phyloP scores from a whole-genome alignment of 1,140 invertebrate species.

The Euura lappo region DNA sequence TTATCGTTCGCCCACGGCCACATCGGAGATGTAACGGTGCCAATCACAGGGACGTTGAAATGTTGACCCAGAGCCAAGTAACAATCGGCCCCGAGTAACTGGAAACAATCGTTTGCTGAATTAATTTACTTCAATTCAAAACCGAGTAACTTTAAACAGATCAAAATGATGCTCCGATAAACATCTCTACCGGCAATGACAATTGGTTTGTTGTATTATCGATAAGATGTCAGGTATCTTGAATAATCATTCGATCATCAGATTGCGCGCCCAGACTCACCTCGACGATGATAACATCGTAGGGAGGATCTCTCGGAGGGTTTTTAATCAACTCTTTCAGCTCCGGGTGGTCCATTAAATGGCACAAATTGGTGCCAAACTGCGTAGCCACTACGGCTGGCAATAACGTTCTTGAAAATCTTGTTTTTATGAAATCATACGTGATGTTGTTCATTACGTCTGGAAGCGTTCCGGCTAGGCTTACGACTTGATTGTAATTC shows the following conservation, averaged over 20 bases:
- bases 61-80: no score
- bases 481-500: no score
- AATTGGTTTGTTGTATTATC: conserved; percentile 24
- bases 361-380: conserved; percentile 1
- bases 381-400: no score
- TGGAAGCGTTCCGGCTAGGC: conserved; percentile 13
- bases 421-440: conserved; percentile 11
- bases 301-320: no score
- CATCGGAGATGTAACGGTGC: neutral
- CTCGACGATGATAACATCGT: no score
- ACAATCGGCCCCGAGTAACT: conserved; percentile 7
- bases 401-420: conserved; percentile 26
- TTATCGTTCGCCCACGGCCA: neutral
- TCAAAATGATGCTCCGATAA: conserved; percentile 16
- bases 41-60: neutral
- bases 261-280: neutral
- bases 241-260: conserved; percentile 24
- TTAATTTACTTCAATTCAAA: no score
- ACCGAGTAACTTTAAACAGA: conserved; percentile 15
- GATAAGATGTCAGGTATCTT: conserved; percentile 27
- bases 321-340: no score
- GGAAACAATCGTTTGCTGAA: conserved; percentile 7
- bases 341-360: no score
- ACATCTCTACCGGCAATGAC: conserved; percentile 33
- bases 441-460: neutral